These are phyloP conservation scores for Sminthopsis crassicaudata DNA, from an alignment of 2,113 vertebrate genomes.

Conservation along the genomic window DNA sequence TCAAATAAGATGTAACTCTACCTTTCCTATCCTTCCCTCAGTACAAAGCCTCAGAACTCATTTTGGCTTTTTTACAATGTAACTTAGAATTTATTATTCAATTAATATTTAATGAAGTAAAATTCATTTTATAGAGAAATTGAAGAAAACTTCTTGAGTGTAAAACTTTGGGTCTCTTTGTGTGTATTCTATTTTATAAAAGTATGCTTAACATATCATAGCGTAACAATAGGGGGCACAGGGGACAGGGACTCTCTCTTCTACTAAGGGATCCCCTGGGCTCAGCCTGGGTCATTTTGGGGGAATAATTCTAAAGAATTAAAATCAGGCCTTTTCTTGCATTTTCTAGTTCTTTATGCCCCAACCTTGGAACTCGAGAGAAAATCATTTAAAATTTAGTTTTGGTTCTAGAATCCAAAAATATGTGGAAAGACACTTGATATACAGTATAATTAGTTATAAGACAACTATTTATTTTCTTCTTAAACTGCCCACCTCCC, in stretches of 20 bases:
- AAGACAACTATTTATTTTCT: not conserved
- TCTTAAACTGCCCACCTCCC: not conserved
- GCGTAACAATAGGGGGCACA: not conserved
- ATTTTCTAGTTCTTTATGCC: not conserved
- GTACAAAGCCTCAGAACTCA: not conserved
- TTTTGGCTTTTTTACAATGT: not conserved
- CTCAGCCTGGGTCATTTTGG: not conserved
- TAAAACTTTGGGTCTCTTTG: not conserved
- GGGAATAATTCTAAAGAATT: not conserved
- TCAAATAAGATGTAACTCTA: not conserved
- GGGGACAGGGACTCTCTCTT: not conserved
- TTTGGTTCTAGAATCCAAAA: not conserved
- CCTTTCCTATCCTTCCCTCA: not conserved
- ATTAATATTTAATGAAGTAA: slow-evolving; percentile 13
- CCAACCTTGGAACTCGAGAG: no score
- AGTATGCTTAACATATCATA: not conserved
- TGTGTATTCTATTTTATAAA: not conserved
- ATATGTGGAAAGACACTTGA: not conserved
- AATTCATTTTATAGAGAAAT: not conserved
- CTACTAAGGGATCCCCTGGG: not conserved
- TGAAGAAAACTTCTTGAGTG: slow-evolving; percentile 27
- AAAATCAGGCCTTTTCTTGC: not conserved
- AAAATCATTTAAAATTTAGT: not conserved
- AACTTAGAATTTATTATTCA: slow-evolving; percentile 9
- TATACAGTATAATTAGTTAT: not conserved